These are phyloP conservation scores for Megaceryle torquata DNA, from an alignment of 2,113 vertebrate species.

Conservation along the genomic window DNA sequence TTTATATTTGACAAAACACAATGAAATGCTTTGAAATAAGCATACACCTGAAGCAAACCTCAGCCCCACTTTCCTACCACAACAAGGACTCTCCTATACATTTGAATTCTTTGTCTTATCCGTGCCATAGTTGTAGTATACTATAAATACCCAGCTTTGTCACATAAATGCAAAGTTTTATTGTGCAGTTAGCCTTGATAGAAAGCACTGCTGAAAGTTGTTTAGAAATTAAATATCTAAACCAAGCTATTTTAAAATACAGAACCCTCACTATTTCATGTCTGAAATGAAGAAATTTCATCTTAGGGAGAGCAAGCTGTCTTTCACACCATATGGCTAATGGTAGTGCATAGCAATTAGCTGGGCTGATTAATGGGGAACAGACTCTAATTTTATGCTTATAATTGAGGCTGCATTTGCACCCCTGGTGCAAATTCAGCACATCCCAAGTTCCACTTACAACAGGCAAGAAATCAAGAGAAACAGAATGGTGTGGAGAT, in stretches of 20 bases:
- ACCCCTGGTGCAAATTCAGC: conserved; percentile 92
- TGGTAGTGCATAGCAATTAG: conserved; percentile 95
- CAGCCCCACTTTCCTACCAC: neutral
- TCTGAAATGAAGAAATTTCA: conserved; percentile 85
- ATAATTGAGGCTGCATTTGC: conserved; percentile 89
- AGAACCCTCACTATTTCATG: conserved; percentile 83
- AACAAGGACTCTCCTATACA: conserved; percentile 31
- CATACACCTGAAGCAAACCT: conserved; percentile 51
- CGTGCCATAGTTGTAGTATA: conserved; percentile 9
- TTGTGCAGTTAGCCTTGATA: conserved; percentile 81
- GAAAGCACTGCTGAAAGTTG: conserved; percentile 83
- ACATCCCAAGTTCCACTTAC: conserved; percentile 83
- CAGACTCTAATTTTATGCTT: conserved; percentile 93
- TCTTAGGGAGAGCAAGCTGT: conserved; percentile 88
- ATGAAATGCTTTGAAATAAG: conserved; percentile 52
- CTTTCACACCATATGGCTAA: conserved; percentile 98
- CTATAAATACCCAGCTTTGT: conserved; percentile 77
- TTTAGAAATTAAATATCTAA: conserved; percentile 86
- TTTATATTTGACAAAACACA: conserved; percentile 54
- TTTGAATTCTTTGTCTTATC: conserved; percentile 73
- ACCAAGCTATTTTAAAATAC: conserved; percentile 83
- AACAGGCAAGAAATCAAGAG: conserved; percentile 80
- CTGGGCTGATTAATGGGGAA: conserved; percentile 97
- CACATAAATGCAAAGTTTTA: conserved; percentile 83
- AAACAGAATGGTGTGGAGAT: conserved; percentile 71